These are phyloP conservation scores for Drosophila meridiana DNA, from an alignment of 2,888 invertebrate species.

Conservation along the genomic window DNA sequence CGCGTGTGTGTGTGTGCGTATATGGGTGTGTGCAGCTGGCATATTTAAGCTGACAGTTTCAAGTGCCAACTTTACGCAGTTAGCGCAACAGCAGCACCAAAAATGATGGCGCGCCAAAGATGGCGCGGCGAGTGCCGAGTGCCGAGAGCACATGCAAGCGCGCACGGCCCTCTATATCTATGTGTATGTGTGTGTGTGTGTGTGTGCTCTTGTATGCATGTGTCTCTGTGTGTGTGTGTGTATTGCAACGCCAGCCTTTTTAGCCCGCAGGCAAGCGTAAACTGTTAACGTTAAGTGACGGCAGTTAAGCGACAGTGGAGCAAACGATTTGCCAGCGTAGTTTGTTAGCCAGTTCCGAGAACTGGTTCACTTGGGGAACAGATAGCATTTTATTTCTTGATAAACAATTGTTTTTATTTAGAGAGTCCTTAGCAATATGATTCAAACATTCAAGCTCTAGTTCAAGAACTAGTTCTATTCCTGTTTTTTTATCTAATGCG, in stretches of 20 bases:
- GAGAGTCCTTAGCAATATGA: neutral
- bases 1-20: slow-evolving; percentile 31
- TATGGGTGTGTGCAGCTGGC: slow-evolving; percentile 68
- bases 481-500: neutral
- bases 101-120: slow-evolving; percentile 74
- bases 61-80: slow-evolving; percentile 80
- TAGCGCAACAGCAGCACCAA: slow-evolving; percentile 75
- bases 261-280: slow-evolving; percentile 79
- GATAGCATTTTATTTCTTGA: neutral
- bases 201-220: slow-evolving; percentile 23
- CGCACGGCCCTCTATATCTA: neutral
- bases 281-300: slow-evolving; percentile 80
- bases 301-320: slow-evolving; percentile 77
- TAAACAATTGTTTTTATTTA: neutral
- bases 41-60: slow-evolving; percentile 80
- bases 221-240: slow-evolving; percentile 35
- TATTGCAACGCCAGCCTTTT: slow-evolving; percentile 76
- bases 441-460: no score
- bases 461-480: no score
- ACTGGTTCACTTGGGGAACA: slow-evolving; percentile 10
- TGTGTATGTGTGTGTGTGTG: slow-evolving; percentile 7
- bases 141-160: slow-evolving; percentile 7
- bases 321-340: slow-evolving; percentile 23
- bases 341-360: neutral
- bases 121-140: slow-evolving; percentile 16